A percentile compares a stretch with the other conserved stretches of the same genome.
These are phyloP conservation scores for Coremacera marginata DNA, from an alignment of 2,888 invertebrate species.

Conservation along the genomic window DNA sequence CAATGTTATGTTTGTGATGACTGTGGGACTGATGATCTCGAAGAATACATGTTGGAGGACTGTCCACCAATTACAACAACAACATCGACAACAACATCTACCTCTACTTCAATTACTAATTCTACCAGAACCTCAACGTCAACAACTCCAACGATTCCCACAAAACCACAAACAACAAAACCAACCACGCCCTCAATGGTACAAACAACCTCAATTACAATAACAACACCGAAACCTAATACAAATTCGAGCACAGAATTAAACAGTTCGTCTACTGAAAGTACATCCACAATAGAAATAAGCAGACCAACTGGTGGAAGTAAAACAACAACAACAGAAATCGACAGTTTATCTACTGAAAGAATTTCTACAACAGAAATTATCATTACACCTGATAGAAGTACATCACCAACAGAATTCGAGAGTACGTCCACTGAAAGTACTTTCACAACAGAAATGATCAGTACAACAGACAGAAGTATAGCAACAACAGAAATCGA, in stretches of 20 bases:
- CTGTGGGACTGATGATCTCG: conserved; percentile 25
- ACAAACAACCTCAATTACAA: not conserved
- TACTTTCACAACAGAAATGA: not conserved
- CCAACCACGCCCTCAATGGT: not conserved
- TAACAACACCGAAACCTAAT: not conserved
- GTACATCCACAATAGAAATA: not conserved
- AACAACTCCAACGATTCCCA: not conserved
- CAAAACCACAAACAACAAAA: not conserved
- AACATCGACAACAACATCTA: not conserved
- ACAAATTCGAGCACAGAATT: not conserved
- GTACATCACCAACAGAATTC: not conserved
- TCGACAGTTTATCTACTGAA: not conserved
- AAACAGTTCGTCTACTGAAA: not conserved
- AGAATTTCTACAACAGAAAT: not conserved
- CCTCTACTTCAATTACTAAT: not conserved
- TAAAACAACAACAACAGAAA: not conserved
- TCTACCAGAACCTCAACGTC: not conserved
- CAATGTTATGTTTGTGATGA: conserved; percentile 39
- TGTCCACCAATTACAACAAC: conserved; percentile 29
- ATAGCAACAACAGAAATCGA: not conserved
- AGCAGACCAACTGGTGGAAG: not conserved
- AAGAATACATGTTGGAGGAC: conserved; percentile 17
- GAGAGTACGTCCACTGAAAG: not conserved
- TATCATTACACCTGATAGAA: not conserved
- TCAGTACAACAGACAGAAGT: not conserved